phyloP scores from a whole-genome alignment of 2,797 vertebrate species.

The Galagoides demidoff region DNA sequence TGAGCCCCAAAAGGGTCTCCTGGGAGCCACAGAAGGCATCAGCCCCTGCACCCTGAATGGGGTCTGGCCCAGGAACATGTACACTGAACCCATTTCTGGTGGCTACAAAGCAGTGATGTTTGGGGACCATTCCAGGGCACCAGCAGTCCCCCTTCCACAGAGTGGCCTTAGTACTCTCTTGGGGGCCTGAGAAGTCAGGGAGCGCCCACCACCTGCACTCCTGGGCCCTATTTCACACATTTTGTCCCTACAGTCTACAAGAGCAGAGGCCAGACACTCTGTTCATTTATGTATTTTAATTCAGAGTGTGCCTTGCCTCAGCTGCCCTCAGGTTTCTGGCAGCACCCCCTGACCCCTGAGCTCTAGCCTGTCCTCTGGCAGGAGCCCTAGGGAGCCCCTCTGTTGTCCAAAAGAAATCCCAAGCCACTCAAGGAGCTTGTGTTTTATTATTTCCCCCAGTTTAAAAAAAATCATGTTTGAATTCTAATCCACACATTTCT shows the following conservation, averaged over 20 bases:
- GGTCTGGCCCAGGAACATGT: background rate
- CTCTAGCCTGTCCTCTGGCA: background rate
- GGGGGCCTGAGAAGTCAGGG: background rate
- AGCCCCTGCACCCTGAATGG: too few relatives aligned
- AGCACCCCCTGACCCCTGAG: too few relatives aligned
- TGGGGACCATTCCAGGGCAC: accelerated
- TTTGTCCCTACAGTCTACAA: accelerated
- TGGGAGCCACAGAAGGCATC: background rate
- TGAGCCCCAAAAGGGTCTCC: background rate
- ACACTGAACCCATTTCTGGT: background rate
- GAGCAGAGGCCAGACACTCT: accelerated
- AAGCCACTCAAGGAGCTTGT: background rate
- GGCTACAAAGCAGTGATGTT: accelerated
- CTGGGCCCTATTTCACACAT: accelerated
- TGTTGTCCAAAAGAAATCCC: background rate
- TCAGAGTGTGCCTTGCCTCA: background rate
- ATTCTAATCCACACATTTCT: background rate
- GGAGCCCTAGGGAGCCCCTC: background rate
- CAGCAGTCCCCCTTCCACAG: accelerated
- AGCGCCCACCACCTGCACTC: too few relatives aligned
- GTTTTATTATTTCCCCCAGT: background rate
- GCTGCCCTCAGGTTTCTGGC: too few relatives aligned
- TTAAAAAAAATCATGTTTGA: background rate
- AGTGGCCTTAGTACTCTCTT: background rate
- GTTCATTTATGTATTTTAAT: background rate